A percentile compares a stretch with the other conserved stretches of the same genome.
These are phyloP conservation scores for Pseudochirops corinnae DNA, from an alignment of 2,797 vertebrate species.

Conservation along the genomic window DNA sequence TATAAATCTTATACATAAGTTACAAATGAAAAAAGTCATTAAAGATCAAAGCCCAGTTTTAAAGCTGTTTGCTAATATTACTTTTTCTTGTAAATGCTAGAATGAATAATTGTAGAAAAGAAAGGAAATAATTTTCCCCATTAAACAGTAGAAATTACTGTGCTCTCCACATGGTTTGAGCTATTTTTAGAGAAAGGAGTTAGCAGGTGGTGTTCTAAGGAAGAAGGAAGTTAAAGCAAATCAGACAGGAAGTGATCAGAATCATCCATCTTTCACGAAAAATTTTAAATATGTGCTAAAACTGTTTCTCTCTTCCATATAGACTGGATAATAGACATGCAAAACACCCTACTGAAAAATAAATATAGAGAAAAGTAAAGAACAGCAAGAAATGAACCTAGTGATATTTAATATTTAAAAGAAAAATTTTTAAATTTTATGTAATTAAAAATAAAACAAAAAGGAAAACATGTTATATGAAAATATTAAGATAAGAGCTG, in stretches of 20 bases:
- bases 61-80: slow-evolving; percentile 22
- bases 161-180: slow-evolving; percentile 10
- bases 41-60: slow-evolving; percentile 41
- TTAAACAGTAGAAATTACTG: slow-evolving; percentile 38
- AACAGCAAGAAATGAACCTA: slow-evolving; percentile 29
- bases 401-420: slow-evolving; percentile 55
- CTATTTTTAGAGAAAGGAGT: slow-evolving; percentile 51
- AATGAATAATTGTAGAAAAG: slow-evolving; percentile 42
- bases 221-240: slow-evolving; percentile 31
- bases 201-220: slow-evolving; percentile 21
- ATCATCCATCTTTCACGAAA: neutral
- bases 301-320: slow-evolving; percentile 41
- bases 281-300: slow-evolving; percentile 27
- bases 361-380: slow-evolving; percentile 46
- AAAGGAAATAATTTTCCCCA: slow-evolving; percentile 13
- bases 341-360: slow-evolving; percentile 33
- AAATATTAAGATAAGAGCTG: neutral
- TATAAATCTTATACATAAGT: slow-evolving; percentile 27
- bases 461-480: neutral
- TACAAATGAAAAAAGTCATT: slow-evolving; percentile 45
- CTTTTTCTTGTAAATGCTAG: slow-evolving; percentile 48
- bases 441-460: neutral
- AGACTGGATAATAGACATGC: neutral
- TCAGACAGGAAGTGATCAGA: neutral
- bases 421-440: neutral